phyloP scores from a whole-genome alignment of 1,140 invertebrate genomes.

The Matsumurasca onukii region DNA sequence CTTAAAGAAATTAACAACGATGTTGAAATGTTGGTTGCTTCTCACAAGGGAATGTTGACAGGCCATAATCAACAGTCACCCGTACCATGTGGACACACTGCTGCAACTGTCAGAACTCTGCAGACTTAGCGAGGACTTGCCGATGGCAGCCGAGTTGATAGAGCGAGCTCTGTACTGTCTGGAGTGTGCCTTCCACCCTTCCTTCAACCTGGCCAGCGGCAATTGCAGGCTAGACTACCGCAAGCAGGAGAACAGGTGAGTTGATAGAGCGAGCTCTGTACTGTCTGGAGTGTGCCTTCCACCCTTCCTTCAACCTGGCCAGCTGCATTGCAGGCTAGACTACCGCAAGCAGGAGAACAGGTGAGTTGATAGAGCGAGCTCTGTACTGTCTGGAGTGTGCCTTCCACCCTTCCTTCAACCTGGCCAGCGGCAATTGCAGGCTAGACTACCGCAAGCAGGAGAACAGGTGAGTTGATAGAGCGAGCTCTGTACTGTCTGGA shows the following conservation, averaged over 20 bases:
- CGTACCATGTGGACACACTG: constrained; percentile 82
- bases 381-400: constrained; percentile 74
- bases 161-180: constrained; percentile 75
- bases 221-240: constrained; percentile 78
- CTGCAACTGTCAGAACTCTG: constrained; percentile 83
- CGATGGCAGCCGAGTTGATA: constrained; percentile 75
- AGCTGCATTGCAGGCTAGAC: constrained; percentile 73
- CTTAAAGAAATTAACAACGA: too few relatives aligned
- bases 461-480: constrained; percentile 70
- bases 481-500: constrained; percentile 75
- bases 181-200: constrained; percentile 77
- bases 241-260: constrained; percentile 76
- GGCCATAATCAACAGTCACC: constrained; percentile 71
- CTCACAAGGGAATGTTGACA: too few relatives aligned
- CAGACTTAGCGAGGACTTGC: constrained; percentile 75
- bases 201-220: constrained; percentile 74
- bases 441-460: constrained; percentile 81
- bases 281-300: constrained; percentile 75
- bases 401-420: constrained; percentile 79
- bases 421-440: constrained; percentile 71
- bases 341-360: constrained; percentile 84
- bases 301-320: constrained; percentile 77
- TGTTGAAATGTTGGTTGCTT: too few relatives aligned
- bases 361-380: constrained; percentile 76
- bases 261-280: constrained; percentile 72